Evolutionary conservation across 2,113 vertebrate species (phyloP), one percentile per base, ranked within the genome.

Genomic region (Acrocephalus arundinaceus): DNA sequence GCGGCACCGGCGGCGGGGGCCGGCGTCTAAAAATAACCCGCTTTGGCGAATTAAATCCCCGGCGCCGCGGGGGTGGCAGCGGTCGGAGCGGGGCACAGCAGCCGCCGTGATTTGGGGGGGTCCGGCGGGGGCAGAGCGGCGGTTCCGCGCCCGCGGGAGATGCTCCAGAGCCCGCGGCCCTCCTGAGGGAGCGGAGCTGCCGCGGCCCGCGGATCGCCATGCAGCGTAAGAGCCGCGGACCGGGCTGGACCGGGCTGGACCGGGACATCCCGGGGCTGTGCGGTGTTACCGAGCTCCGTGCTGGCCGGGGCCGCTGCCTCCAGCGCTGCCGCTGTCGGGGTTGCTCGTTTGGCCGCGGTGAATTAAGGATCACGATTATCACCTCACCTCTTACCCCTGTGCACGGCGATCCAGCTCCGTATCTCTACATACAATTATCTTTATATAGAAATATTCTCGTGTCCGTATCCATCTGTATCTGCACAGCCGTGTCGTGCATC

Each of bases 201-300:
- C 13, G 73, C 75, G 48, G 67, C 43, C 85, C 37, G 48, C 35
- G 62, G 70, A 57, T 33, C 85, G 39, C 83, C 54, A 90, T 96
- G 93, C 91, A 95, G 94, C 48, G 94, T 96, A 96, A 95, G 94
- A 88, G 16, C 89, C 31, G 57, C 82, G 71, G 70, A 9, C 27
- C 28, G 81, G 83, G 67, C 57, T 8, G 71, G 70, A 9, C 27
- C 28, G 81, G 83, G 67, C 57, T 8, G 75, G 2, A 9, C 15
- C 82, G 65, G 67, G 85, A 25, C 58, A 3, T 0, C 0, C 37
- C 67, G 13, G 74, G 52, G 35, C 43, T 13, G 55, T 10, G n/a
- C 62, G 52, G 39, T 4, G 83, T 5, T 3, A 6, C 57, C 39
- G 52, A 24, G 75, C 48, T 37, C 57, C 1, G 20, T 19, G 15